Conservation (phyloP, 2,113 vertebrate species). For the Nanorana parkeri region DNA sequence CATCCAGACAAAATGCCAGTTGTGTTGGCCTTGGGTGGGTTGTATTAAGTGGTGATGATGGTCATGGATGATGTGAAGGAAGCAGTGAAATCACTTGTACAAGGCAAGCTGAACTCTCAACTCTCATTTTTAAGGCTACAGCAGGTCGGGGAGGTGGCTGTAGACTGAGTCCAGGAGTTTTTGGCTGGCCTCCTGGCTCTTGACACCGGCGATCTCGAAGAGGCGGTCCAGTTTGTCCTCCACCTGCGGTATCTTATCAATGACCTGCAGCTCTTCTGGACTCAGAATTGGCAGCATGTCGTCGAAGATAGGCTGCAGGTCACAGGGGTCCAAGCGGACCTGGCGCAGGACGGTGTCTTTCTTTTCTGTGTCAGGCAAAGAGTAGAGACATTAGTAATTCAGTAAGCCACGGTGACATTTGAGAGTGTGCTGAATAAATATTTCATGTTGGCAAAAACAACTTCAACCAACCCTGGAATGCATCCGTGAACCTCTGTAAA, state of each 20-base stretch:
- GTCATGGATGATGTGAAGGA: slow-evolving; percentile 15
- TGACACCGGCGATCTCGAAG: slow-evolving; percentile 94
- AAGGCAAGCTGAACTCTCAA: slow-evolving; percentile 10
- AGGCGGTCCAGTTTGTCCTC: slow-evolving; percentile 94
- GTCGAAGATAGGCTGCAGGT: slow-evolving; percentile 96
- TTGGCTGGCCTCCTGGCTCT: slow-evolving; percentile 98
- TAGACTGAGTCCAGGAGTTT: slow-evolving; percentile 97
- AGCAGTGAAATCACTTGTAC: slow-evolving; percentile 7
- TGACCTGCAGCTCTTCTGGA: slow-evolving; percentile 88
- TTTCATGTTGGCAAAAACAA: too few relatives aligned
- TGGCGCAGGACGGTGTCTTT: slow-evolving; percentile 97
- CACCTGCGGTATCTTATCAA: slow-evolving; percentile 89
- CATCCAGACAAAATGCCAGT: neutral
- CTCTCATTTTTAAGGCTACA: slow-evolving; percentile 69
- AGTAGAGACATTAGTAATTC: neutral
- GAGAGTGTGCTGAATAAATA: too few relatives aligned
- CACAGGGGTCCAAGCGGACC: slow-evolving; percentile 93
- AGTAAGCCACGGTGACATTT: too few relatives aligned
- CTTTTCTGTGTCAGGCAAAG: slow-evolving; percentile 80
- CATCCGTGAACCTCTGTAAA: too few relatives aligned
- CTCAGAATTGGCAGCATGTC: slow-evolving; percentile 97
- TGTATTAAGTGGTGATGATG: neutral
- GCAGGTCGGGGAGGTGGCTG: slow-evolving; percentile 92
- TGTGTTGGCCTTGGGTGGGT: neutral
- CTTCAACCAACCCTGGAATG: too few relatives aligned